A percentile compares a stretch with the other conserved stretches of the same genome.
Evolutionary conservation across 2,888 invertebrate genomes (phyloP).

Genomic region (Apeira syringaria): DNA sequence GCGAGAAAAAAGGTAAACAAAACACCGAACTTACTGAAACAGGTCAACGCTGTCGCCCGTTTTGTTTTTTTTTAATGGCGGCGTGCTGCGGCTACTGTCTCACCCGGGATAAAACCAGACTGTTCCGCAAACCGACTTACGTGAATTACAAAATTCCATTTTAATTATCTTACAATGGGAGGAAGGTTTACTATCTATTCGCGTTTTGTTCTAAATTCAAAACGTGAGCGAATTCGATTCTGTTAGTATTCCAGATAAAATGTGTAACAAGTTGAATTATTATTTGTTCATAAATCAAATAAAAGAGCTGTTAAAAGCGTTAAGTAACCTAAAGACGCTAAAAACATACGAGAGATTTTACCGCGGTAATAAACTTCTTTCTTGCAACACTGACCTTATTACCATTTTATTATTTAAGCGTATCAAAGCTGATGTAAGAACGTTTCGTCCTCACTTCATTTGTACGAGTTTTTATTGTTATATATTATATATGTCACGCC

Average conservation of each 20-base stretch:
- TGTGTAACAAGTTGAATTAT: constrained; percentile 8
- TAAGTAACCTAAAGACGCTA: constrained; percentile 20
- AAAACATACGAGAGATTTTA: constrained; percentile 16
- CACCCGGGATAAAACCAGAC: constrained; percentile 10
- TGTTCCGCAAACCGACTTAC: constrained; percentile 56
- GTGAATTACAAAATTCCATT: constrained; percentile 36
- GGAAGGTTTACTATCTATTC: constrained; percentile 13
- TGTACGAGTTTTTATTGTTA: too few species aligned
- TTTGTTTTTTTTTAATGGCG: constrained; percentile 56
- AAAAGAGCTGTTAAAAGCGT: constrained; percentile 21
- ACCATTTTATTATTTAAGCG: constrained; percentile 23
- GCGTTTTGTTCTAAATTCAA: constrained; percentile 1
- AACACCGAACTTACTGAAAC: constrained; percentile 40
- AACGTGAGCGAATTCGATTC: constrained; percentile 5
- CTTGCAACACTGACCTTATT: constrained; percentile 30
- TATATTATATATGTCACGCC: too few species aligned
- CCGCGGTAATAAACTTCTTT: constrained; percentile 26
- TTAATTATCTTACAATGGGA: constrained; percentile 14
- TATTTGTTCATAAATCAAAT: constrained; percentile 17
- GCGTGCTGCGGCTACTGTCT: constrained; percentile 28
- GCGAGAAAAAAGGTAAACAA: constrained; percentile 44
- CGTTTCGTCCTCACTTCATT: constrained; percentile 13
- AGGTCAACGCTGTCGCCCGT: constrained; percentile 51
- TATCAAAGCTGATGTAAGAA: constrained; percentile 26
- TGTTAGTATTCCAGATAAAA: background rate